Conservation (phyloP, 2,797 vertebrate species). For the Percopsis omiscomaycus region DNA sequence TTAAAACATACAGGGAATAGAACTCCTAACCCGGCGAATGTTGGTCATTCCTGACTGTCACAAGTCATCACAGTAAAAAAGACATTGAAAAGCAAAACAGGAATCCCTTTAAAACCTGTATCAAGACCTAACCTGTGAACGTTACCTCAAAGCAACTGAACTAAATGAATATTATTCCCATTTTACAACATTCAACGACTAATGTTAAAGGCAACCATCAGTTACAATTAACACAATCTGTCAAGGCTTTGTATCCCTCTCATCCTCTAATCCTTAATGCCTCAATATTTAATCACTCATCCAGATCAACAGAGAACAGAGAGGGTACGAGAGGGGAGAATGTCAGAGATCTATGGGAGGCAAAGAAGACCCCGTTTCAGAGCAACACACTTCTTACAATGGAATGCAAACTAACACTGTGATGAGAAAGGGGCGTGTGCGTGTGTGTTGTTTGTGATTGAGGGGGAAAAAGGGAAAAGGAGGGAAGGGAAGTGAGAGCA, state of each 20-base stretch:
- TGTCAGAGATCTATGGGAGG: constrained; percentile 38
- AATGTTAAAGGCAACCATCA: too few species aligned
- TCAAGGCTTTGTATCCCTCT: too few species aligned
- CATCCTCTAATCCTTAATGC: too few species aligned
- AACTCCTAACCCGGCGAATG: not conserved
- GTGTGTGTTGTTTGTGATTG: constrained; percentile 3
- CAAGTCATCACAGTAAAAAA: too few species aligned
- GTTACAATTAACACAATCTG: too few species aligned
- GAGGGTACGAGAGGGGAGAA: constrained; percentile 5
- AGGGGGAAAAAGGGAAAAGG: constrained; percentile 24
- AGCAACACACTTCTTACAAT: constrained; percentile 61
- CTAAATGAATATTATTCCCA: too few species aligned
- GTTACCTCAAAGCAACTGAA: not conserved
- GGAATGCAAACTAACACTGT: constrained; percentile 58
- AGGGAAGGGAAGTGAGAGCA: constrained; percentile 25
- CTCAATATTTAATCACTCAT: too few species aligned
- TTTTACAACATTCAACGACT: too few species aligned
- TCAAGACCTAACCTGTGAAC: constrained; percentile 22
- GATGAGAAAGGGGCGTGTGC: constrained; percentile 34
- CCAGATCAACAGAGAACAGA: not conserved
- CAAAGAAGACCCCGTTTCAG: constrained; percentile 54
- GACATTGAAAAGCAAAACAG: constrained; percentile 6
- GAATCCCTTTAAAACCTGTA: constrained; percentile 18
- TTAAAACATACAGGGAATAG: not conserved
- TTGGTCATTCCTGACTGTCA: constrained; percentile 28